phyloP scores from a whole-genome alignment of 2,113 vertebrate species.

The Isurus oxyrinchus region DNA sequence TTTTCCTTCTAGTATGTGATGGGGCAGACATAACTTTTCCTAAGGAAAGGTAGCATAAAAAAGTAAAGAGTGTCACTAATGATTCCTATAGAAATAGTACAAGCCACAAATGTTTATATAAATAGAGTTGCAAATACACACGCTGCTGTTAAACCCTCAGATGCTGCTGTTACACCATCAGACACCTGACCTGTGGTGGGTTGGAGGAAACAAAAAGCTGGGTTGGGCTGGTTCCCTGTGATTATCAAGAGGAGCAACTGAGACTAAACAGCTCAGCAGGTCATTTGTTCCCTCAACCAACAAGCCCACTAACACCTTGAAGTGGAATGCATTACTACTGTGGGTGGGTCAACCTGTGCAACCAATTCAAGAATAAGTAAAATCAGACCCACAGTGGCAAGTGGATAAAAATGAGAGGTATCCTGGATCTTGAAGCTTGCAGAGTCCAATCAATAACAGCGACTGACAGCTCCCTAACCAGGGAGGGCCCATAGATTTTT shows the following conservation, averaged over 20 bases:
- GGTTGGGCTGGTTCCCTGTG: not conserved
- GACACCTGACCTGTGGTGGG: too few relatives aligned
- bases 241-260: conserved; percentile 38
- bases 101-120: conserved; percentile 18
- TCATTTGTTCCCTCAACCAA: not conserved
- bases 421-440: not conserved
- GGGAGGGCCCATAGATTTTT: not conserved
- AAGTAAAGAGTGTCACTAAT: conserved; percentile 45
- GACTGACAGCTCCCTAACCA: not conserved
- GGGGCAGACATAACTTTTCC: conserved; percentile 92
- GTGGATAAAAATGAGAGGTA: not conserved
- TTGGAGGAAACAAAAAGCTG: conserved; percentile 26
- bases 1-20: conserved; percentile 95
- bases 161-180: not conserved
- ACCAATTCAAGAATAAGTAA: not conserved
- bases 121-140: not conserved
- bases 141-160: not conserved
- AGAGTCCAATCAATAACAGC: not conserved
- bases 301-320: conserved; percentile 21
- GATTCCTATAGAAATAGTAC: conserved; percentile 35
- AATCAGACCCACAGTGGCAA: not conserved
- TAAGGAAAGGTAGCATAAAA: conserved; percentile 47
- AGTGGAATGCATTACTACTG: conserved; percentile 2
- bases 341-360: not conserved
- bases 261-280: conserved; percentile 44